Evolutionary conservation across 2,888 invertebrate genomes (phyloP).

Genomic region (Temnothorax rugatulus): DNA sequence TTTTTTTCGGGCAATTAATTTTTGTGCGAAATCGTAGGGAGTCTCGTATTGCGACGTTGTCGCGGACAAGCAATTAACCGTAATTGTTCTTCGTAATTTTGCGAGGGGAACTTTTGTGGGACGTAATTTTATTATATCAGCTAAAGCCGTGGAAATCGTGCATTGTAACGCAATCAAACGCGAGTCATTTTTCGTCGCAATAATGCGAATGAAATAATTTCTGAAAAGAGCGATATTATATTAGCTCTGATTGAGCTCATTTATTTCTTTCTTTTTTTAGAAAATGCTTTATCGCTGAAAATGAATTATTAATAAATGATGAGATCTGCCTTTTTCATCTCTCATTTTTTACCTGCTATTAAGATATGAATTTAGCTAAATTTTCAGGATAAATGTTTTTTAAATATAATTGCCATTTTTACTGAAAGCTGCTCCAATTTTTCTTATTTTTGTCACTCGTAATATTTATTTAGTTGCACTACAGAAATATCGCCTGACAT

Average conservation of each 20-base stretch:
- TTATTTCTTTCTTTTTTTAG: neutral
- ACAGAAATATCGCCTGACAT: neutral
- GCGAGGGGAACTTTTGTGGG: neutral
- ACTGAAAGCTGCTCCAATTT: neutral
- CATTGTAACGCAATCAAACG: conserved; percentile 3
- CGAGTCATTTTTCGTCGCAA: neutral
- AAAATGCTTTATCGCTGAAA: neutral
- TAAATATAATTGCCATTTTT: neutral
- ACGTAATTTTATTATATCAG: conserved; percentile 32
- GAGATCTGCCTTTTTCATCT: neutral
- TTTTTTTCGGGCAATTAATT: conserved; percentile 1
- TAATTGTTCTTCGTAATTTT: conserved; percentile 34
- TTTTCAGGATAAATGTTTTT: neutral
- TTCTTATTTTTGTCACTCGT: neutral
- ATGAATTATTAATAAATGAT: conserved; percentile 16
- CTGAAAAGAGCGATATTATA: neutral
- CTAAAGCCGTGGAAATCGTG: conserved; percentile 7
- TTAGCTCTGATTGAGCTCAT: neutral
- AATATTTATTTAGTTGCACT: neutral
- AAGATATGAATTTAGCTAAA: too few species aligned
- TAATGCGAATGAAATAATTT: conserved; percentile 17
- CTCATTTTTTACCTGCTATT: neutral
- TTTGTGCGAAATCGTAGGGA: neutral
- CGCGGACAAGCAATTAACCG: conserved; percentile 14
- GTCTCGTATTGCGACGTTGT: neutral